Evolutionary conservation across 1,140 invertebrate species (phyloP).

Genomic region (Myzus persicae): DNA sequence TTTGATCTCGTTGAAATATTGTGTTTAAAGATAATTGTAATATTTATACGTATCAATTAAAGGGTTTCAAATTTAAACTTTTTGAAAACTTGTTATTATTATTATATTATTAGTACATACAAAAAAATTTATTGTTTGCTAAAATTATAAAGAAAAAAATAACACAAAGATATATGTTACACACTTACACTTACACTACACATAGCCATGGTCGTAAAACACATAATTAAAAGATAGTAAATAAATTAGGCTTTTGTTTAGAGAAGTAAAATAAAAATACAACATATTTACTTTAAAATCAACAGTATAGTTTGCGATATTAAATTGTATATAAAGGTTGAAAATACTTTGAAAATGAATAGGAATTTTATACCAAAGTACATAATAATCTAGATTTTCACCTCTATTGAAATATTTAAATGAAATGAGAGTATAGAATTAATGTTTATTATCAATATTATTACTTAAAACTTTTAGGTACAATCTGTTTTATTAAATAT

Average conservation of each 20-base stretch:
- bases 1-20: not conserved
- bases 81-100: not conserved
- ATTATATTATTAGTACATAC: not conserved
- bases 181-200: no score
- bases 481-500: not conserved
- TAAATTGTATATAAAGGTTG: not conserved
- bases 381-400: not conserved
- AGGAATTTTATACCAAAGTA: not conserved
- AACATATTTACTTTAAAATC: not conserved
- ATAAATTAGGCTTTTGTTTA: no score
- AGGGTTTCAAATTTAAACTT: not conserved
- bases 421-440: not conserved
- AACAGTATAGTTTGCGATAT: not conserved
- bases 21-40: not conserved
- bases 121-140: not conserved
- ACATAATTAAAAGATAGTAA: not conserved
- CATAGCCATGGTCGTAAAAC: not conserved
- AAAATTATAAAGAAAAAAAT: not conserved
- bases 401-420: not conserved
- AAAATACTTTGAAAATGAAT: not conserved
- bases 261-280: no score
- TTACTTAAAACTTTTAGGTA: not conserved
- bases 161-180: not conserved
- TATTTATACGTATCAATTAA: not conserved
- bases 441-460: not conserved